Evolutionary conservation across 2,113 vertebrate genomes (phyloP).

Genomic region (Neotragus pygmaeus): DNA sequence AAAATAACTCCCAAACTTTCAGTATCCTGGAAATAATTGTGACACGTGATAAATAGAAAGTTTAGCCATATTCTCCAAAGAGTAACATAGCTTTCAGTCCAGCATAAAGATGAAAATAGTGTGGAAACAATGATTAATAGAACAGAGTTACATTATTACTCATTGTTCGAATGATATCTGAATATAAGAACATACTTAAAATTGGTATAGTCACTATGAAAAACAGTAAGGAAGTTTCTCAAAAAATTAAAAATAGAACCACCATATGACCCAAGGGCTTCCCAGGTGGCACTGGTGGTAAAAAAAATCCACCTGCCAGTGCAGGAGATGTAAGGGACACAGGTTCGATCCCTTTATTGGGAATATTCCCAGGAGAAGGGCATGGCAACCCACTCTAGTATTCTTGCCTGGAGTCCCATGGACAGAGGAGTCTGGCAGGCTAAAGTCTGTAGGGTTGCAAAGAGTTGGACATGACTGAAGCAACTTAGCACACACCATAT

Average conservation of each 20-base stretch:
- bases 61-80: background rate
- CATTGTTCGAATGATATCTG: background rate
- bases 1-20: background rate
- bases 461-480: background rate
- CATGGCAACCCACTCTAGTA: background rate
- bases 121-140: background rate
- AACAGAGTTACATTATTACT: background rate
- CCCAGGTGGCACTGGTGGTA: background rate
- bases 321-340: background rate
- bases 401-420: background rate
- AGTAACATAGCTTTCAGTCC: background rate
- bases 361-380: background rate
- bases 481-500: background rate
- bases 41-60: background rate
- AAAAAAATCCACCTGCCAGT: rapidly evolving
- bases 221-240: background rate
- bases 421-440: background rate
- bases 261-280: background rate
- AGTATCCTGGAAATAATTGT: background rate
- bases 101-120: background rate
- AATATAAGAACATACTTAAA: background rate
- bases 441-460: background rate
- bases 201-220: background rate
- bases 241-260: background rate
- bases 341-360: background rate